Conservation (phyloP, 2,888 invertebrate species). For the Pandemis heparana region DNA sequence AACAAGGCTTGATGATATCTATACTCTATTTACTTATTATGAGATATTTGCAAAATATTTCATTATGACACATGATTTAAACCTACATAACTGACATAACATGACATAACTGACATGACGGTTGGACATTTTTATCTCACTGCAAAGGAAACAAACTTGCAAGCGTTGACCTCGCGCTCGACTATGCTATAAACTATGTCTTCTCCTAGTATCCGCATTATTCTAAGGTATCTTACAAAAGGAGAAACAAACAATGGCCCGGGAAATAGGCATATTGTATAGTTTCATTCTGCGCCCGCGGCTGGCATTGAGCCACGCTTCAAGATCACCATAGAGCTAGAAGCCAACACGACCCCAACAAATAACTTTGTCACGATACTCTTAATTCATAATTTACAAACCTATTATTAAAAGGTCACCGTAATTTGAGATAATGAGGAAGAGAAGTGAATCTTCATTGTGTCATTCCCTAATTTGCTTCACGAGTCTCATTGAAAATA, state of each 20-base stretch:
- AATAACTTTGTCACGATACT: slow-evolving; percentile 25
- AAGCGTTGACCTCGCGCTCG: slow-evolving; percentile 34
- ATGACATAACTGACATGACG: slow-evolving; percentile 8
- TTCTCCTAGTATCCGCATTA: slow-evolving; percentile 39
- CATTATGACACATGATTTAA: background rate
- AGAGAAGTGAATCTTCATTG: slow-evolving; percentile 33
- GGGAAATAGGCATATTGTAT: slow-evolving; percentile 40
- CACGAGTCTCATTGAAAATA: slow-evolving; percentile 6
- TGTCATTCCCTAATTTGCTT: slow-evolving; percentile 13
- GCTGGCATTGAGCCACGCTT: slow-evolving; percentile 31
- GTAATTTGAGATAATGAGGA: slow-evolving; percentile 20
- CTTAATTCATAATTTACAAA: slow-evolving; percentile 17
- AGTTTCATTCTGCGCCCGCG: slow-evolving; percentile 28
- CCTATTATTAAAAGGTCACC: slow-evolving; percentile 8
- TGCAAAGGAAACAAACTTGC: slow-evolving; percentile 27
- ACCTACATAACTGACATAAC: too few species aligned
- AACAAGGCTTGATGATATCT: background rate
- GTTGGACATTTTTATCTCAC: slow-evolving; percentile 27
- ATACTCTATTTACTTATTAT: background rate
- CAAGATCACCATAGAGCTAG: slow-evolving; percentile 21
- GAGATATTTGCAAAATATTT: slow-evolving; percentile 6
- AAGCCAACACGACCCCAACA: slow-evolving; percentile 22
- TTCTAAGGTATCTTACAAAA: slow-evolving; percentile 39
- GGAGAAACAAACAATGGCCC: slow-evolving; percentile 43
- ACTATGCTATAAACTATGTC: slow-evolving; percentile 34